Evolutionary conservation across 2,797 vertebrate genomes (phyloP).

Genomic region (Acanthurus tractus): DNA sequence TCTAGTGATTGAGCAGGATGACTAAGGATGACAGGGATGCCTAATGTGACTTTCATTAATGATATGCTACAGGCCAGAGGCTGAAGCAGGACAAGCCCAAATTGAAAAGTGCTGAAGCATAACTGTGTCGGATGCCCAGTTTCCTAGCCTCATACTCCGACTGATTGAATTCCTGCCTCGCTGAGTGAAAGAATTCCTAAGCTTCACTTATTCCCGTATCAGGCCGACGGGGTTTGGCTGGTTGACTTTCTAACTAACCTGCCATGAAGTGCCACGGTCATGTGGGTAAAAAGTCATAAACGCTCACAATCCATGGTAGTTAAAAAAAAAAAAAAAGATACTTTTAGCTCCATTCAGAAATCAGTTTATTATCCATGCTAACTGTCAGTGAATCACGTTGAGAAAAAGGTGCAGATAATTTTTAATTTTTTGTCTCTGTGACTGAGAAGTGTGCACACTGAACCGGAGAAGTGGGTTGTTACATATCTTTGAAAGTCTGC

Average conservation of each 20-base stretch:
- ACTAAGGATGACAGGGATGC: constrained; percentile 65
- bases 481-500: too few species aligned
- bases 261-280: constrained; percentile 26
- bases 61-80: constrained; percentile 72
- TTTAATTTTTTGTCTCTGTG: too few species aligned
- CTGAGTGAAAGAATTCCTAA: constrained; percentile 74
- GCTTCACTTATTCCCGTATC: constrained; percentile 59
- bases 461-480: too few species aligned
- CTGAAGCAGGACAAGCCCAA: constrained; percentile 77
- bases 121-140: constrained; percentile 81
- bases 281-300: constrained; percentile 23
- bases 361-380: background rate
- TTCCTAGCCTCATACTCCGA: constrained; percentile 72
- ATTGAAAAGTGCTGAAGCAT: constrained; percentile 86
- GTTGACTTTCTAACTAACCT: constrained; percentile 60
- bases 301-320: background rate
- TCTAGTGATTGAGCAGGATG: constrained; percentile 61
- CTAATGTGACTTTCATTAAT: constrained; percentile 84
- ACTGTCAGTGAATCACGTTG: background rate
- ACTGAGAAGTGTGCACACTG: too few species aligned
- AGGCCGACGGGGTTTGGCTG: constrained; percentile 35
- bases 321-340: background rate
- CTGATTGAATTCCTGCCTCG: constrained; percentile 82
- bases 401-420: too few species aligned
- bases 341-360: background rate